phyloP scores from a whole-genome alignment of 1,140 invertebrate species.

The Catajapyx aquilonaris region DNA sequence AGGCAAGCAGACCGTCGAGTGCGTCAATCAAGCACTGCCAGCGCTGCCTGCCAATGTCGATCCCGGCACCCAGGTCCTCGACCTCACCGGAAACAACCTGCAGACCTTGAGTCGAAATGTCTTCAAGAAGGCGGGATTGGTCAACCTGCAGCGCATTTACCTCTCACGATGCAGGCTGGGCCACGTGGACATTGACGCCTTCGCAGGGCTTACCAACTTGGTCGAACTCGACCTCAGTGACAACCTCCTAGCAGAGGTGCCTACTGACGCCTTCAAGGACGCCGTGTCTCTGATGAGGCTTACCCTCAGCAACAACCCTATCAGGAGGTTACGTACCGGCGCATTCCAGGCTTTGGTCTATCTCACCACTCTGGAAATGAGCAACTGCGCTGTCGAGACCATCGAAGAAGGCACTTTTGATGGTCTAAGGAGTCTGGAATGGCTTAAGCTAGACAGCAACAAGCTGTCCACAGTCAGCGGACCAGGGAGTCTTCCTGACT shows the following conservation, averaged over 20 bases:
- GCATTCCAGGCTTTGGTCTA: conserved; percentile 53
- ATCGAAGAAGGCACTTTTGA: conserved; percentile 62
- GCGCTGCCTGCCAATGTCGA: conserved; percentile 58
- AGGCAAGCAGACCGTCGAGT: conserved; percentile 75
- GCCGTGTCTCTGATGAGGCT: conserved; percentile 60
- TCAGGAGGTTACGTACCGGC: conserved; percentile 40
- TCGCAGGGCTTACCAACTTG: conserved; percentile 61
- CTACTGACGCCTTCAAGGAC: conserved; percentile 50
- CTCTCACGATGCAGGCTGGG: conserved; percentile 50
- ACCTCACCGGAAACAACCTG: conserved; percentile 60
- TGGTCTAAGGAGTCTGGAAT: conserved; percentile 56
- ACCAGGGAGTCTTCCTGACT: conserved; percentile 40
- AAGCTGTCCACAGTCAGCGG: conserved; percentile 45
- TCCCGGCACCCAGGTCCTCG: conserved; percentile 69
- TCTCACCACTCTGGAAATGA: conserved; percentile 59
- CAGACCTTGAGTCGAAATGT: conserved; percentile 47
- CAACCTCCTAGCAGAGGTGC: conserved; percentile 53
- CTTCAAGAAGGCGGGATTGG: conserved; percentile 50
- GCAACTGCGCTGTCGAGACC: conserved; percentile 46
- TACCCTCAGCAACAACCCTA: conserved; percentile 56
- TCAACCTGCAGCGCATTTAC: conserved; percentile 73
- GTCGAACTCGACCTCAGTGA: conserved; percentile 71
- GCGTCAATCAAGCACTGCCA: conserved; percentile 46
- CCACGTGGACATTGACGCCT: conserved; percentile 51
- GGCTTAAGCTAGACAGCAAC: conserved; percentile 64